phyloP scores from a whole-genome alignment of 1,140 invertebrate genomes.

The Temnothorax nylanderi region DNA sequence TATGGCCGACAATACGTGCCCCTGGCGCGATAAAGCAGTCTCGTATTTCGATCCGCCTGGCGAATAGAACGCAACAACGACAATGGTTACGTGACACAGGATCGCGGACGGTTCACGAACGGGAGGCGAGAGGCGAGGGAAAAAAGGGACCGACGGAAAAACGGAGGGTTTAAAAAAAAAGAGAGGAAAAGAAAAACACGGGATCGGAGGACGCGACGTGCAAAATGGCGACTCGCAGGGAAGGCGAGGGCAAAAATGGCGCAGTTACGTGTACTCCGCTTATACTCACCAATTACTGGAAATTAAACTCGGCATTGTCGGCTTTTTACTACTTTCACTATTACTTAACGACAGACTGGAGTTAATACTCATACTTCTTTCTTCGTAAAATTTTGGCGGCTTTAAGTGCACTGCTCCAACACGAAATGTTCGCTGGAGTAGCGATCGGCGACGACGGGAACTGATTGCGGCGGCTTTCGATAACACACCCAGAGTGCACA shows the following conservation, averaged over 20 bases:
- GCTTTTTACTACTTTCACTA: conserved; percentile 85
- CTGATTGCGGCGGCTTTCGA: conserved; percentile 20
- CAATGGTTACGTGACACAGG: neutral
- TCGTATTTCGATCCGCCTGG: conserved; percentile 16
- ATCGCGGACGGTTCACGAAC: neutral
- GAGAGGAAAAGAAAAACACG: neutral
- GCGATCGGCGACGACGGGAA: conserved; percentile 56
- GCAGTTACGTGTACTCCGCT: conserved; percentile 58
- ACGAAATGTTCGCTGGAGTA: conserved; percentile 65
- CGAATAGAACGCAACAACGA: neutral
- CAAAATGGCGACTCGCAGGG: conserved; percentile 72
- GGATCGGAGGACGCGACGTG: conserved; percentile 46
- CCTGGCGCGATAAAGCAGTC: neutral
- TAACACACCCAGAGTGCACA: neutral
- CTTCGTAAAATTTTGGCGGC: conserved; percentile 81
- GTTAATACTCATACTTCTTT: conserved; percentile 86
- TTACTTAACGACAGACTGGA: conserved; percentile 84
- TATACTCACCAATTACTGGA: conserved; percentile 84
- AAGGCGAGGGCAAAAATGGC: conserved; percentile 75
- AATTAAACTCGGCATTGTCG: conserved; percentile 85
- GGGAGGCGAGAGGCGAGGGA: neutral
- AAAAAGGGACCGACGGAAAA: neutral
- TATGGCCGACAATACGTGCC: too few species aligned
- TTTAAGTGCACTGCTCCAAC: conserved; percentile 65
- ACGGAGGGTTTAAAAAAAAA: neutral